phyloP scores from a whole-genome alignment of 2,888 invertebrate genomes.

The Synanthedon andrenaeformis region DNA sequence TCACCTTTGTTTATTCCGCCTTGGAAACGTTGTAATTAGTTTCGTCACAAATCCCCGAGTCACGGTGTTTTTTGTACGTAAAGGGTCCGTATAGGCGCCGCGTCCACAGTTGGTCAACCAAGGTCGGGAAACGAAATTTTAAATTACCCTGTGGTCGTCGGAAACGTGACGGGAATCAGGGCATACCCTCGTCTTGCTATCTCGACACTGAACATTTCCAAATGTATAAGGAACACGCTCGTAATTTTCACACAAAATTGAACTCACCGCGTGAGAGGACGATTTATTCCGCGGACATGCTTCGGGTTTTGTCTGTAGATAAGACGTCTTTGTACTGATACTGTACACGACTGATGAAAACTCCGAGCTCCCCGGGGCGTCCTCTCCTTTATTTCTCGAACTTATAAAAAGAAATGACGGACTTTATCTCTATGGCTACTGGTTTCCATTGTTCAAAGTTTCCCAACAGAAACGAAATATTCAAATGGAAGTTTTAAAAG shows the following conservation, averaged over 20 bases:
- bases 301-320: constrained; percentile 33
- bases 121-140: constrained; percentile 34
- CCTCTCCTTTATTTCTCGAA: constrained; percentile 43
- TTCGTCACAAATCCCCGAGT: constrained; percentile 17
- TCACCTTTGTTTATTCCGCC: background rate
- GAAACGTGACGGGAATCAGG: constrained; percentile 46
- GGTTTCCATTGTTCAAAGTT: constrained; percentile 34
- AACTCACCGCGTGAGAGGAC: constrained; percentile 39
- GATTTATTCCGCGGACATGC: constrained; percentile 51
- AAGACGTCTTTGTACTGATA: constrained; percentile 32
- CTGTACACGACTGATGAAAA: constrained; percentile 34
- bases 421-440: constrained; percentile 42
- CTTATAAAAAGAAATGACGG: constrained; percentile 57
- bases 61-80: constrained; percentile 16
- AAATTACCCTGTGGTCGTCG: constrained; percentile 34
- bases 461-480: constrained; percentile 17
- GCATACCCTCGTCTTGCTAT: constrained; percentile 22
- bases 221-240: constrained; percentile 27
- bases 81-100: constrained; percentile 15
- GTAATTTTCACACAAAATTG: constrained; percentile 55
- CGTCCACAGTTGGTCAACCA: constrained; percentile 12
- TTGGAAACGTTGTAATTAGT: constrained; percentile 15
- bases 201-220: constrained; percentile 22
- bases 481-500: constrained; percentile 7
- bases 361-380: constrained; percentile 30